These are phyloP conservation scores for Melopsittacus undulatus DNA, from an alignment of 2,797 vertebrate species.

Conservation along the genomic window DNA sequence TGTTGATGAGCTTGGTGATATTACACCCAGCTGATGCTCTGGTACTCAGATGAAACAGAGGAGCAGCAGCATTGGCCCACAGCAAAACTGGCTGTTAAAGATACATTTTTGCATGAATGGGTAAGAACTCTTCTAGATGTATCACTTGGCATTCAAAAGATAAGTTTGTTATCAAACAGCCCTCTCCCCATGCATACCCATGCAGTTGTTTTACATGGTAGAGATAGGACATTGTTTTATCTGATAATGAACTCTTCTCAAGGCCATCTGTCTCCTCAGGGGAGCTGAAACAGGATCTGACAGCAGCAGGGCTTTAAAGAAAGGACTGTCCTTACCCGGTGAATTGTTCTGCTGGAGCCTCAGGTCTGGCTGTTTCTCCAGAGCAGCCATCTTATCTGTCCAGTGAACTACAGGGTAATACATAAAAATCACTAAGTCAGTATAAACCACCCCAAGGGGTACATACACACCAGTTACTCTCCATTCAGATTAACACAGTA, in stretches of 20 bases:
- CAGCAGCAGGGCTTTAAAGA: not conserved
- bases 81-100: not conserved
- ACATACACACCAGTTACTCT: not conserved
- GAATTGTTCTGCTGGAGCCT: conserved; percentile 58
- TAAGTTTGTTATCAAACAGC: rapidly evolving
- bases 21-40: not conserved
- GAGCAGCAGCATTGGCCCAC: not conserved
- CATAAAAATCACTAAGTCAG: not conserved
- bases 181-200: too few species aligned
- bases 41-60: not conserved
- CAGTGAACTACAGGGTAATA: not conserved
- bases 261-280: not conserved
- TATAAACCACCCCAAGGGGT: not conserved
- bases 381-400: conserved; percentile 62
- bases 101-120: not conserved
- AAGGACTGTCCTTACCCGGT: conserved; percentile 41
- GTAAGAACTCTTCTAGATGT: not conserved
- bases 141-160: not conserved
- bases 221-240: not conserved
- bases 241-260: not conserved
- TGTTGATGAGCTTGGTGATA: not conserved
- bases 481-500: not conserved
- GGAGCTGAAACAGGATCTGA: not conserved
- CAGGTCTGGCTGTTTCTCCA: conserved; percentile 65
- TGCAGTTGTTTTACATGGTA: not conserved